Conservation (phyloP, 2,888 invertebrate species). For the Nebria brevicollis region DNA sequence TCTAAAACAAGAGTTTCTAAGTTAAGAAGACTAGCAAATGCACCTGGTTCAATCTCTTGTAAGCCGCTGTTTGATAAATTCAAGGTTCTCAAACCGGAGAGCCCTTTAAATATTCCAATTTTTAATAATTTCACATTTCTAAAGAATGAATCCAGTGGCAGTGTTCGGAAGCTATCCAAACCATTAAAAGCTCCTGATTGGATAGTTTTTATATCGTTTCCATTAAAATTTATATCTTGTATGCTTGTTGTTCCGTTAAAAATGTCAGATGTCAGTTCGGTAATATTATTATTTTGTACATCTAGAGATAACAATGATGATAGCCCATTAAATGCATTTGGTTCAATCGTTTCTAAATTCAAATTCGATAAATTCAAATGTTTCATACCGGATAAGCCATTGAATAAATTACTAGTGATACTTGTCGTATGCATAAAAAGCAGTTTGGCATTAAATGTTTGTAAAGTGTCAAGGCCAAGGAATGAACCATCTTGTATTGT, state of each 20-base stretch:
- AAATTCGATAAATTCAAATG: neutral
- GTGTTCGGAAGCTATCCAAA: too few relatives aligned
- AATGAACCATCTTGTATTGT: conserved; percentile 2
- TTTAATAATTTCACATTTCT: neutral
- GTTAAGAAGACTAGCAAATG: conserved; percentile 4
- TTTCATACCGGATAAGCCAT: conserved; percentile 8
- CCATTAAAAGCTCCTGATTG: neutral
- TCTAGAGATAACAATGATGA: neutral
- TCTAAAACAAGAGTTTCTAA: neutral
- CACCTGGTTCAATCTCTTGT: conserved; percentile 21
- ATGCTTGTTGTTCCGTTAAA: conserved; percentile 21
- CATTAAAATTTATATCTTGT: neutral
- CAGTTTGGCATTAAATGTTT: conserved; percentile 8
- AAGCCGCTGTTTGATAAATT: neutral
- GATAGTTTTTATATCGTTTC: conserved; percentile 2
- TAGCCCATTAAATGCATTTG: conserved; percentile 23
- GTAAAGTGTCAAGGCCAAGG: conserved; percentile 2
- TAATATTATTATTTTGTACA: conserved; percentile 12
- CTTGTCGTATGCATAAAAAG: conserved; percentile 15
- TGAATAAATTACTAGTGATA: conserved; percentile 4
- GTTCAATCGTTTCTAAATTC: conserved; percentile 13
- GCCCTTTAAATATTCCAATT: conserved; percentile 9
- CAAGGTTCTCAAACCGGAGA: neutral
- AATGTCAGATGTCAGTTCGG: neutral
- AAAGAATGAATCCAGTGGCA: neutral